Conservation (phyloP, 2,888 invertebrate species). For the Dryadula phaetusa region DNA sequence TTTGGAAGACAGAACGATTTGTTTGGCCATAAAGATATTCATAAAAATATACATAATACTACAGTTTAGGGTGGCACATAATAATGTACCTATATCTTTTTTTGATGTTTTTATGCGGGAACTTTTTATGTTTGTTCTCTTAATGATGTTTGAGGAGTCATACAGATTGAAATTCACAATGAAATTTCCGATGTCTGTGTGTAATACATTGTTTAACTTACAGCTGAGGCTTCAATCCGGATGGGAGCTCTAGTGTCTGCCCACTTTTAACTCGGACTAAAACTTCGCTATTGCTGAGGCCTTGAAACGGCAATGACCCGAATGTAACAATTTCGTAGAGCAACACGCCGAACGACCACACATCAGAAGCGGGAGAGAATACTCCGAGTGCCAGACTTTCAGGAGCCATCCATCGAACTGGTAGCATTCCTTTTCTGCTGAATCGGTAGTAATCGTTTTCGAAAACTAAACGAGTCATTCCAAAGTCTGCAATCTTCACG, state of each 20-base stretch:
- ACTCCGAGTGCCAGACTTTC: slow-evolving; percentile 92
- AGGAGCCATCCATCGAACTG: slow-evolving; percentile 97
- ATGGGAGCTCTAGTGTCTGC: slow-evolving; percentile 89
- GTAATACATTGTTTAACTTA: slow-evolving; percentile 78
- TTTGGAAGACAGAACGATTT: too few species aligned
- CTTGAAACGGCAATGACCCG: slow-evolving; percentile 95
- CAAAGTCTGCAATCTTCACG: slow-evolving; percentile 94
- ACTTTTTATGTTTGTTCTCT: too few species aligned
- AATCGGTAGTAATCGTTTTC: slow-evolving; percentile 96
- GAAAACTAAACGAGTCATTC: slow-evolving; percentile 94
- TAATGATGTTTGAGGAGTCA: too few species aligned
- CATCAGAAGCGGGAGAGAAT: slow-evolving; percentile 94
- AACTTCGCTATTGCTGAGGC: slow-evolving; percentile 93
- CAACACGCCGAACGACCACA: slow-evolving; percentile 95
- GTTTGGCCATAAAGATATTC: too few species aligned
- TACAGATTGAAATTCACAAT: too few species aligned
- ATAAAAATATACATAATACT: too few species aligned
- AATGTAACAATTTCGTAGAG: slow-evolving; percentile 95
- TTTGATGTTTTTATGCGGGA: too few species aligned
- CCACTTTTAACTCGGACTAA: slow-evolving; percentile 91
- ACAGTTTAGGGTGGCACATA: too few species aligned
- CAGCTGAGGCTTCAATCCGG: slow-evolving; percentile 91
- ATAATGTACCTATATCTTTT: too few species aligned
- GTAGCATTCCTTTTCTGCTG: slow-evolving; percentile 93
- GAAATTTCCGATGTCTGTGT: neutral